A percentile compares a stretch with the other conserved stretches of the same genome.
Conservation (phyloP, 2,113 vertebrate species). For the cat (Felis catus) region F.catus_Fca126_mat1.0 CM031411.1:62647001-62647500, state of each 20-base stretch:
- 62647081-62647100: not conserved
- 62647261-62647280: slow-evolving; percentile 26
- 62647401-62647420: not conserved
- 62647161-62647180: slow-evolving; percentile 14
- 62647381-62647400: not conserved
- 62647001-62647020: slow-evolving; percentile 19
- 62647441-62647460: slow-evolving; percentile 3
- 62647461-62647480: not conserved
- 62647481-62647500: not conserved
- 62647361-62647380: slow-evolving; percentile 21
- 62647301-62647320: slow-evolving; percentile 24
- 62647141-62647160: slow-evolving; percentile 27
- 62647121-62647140: not conserved
- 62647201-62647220: not conserved
- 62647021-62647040: not conserved
- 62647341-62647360: slow-evolving; percentile 1
- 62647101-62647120: slow-evolving; percentile 18
- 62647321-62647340: not conserved
- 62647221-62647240: slow-evolving; percentile 3
- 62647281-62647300: not conserved
- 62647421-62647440: not conserved
- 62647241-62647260: not conserved
- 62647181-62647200: slow-evolving; percentile 24
- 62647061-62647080: not conserved
- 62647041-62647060: not conserved